Percentiles rank a stretch among this genome's conserved stretches.
Conservation (phyloP, 2,113 vertebrate species). For the Morphnarchus princeps region DNA sequence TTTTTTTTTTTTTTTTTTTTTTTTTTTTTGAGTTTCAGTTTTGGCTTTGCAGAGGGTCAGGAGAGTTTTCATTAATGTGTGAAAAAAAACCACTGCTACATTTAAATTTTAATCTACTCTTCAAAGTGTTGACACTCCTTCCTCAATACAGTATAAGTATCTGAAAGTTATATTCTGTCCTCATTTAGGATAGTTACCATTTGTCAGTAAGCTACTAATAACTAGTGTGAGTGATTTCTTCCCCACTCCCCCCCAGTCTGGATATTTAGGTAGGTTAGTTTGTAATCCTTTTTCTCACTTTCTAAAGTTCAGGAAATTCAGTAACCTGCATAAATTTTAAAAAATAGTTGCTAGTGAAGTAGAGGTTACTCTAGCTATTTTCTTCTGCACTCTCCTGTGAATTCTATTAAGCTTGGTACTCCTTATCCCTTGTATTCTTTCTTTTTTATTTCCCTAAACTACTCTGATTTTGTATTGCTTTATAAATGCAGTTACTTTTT, state of each 20-base stretch:
- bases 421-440: not conserved
- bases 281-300: not conserved
- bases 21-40: not conserved
- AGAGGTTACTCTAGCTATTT: not conserved
- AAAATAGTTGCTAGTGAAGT: not conserved
- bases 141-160: not conserved
- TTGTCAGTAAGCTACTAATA: not conserved
- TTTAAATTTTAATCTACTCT: not conserved
- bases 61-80: not conserved
- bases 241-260: not conserved
- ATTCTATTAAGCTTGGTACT: not conserved
- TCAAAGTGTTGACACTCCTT: not conserved
- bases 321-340: not conserved
- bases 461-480: not conserved
- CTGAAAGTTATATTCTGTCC: not conserved
- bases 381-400: not conserved
- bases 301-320: not conserved
- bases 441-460: not conserved
- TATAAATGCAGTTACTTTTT: not conserved
- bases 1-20: not conserved
- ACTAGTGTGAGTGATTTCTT: not conserved
- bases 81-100: not conserved
- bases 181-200: not conserved
- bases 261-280: not conserved
- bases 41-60: not conserved